A percentile compares a stretch with the other conserved stretches of the same genome.
Conservation (phyloP, 2,113 vertebrate species). For the Cyprinodon variegatus region DNA sequence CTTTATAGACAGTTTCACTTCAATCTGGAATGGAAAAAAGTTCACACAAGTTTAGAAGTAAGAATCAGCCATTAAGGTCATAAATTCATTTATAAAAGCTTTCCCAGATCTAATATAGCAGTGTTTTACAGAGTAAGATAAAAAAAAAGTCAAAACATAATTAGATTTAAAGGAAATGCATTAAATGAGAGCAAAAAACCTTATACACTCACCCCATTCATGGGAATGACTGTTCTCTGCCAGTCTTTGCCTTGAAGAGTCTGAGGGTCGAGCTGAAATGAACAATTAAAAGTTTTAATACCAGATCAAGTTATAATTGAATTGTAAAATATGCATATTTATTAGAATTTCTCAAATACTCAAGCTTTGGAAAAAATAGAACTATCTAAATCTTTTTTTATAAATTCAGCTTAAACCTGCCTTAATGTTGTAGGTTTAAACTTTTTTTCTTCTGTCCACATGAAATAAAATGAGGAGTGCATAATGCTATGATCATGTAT, state of each 20-base stretch:
- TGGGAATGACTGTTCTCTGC: constrained; percentile 93
- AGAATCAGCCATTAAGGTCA: not conserved
- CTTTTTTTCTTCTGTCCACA: not conserved
- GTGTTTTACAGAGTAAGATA: not conserved
- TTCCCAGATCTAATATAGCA: constrained; percentile 14
- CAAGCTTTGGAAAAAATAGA: not conserved
- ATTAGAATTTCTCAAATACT: not conserved
- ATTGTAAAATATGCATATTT: not conserved
- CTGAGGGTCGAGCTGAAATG: constrained; percentile 89
- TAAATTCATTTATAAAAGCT: constrained; percentile 12
- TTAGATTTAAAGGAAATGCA: not conserved
- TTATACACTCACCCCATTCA: constrained; percentile 90
- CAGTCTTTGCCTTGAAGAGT: constrained; percentile 93
- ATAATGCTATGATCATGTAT: constrained; percentile 7
- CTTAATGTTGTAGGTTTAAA: not conserved
- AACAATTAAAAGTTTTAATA: constrained; percentile 4
- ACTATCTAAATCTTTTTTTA: not conserved
- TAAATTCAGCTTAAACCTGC: constrained; percentile 1
- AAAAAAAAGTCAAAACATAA: not conserved
- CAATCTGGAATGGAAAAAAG: constrained; percentile 80
- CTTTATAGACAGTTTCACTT: constrained; percentile 95
- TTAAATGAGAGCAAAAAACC: not conserved
- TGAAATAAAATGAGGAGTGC: constrained; percentile 2
- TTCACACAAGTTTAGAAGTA: constrained; percentile 13
- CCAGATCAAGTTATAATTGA: not conserved